Evolutionary conservation across 2,888 invertebrate species (phyloP), one percentile per base, ranked within the genome.

Genomic region (Perizoma flavofasciatum): DNA sequence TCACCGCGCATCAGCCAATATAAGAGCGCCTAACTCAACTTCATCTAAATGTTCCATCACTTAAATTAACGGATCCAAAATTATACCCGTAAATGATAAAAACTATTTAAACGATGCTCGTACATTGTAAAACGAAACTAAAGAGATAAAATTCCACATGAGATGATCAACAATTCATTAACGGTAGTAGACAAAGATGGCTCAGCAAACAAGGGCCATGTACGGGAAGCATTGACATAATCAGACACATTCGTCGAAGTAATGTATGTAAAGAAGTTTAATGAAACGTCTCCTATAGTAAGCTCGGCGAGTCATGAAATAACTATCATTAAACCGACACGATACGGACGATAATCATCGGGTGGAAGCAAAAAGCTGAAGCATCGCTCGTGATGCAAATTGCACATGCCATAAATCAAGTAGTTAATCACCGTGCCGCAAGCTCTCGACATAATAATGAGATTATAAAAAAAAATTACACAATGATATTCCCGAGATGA

Each of bases 271-370:
- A 86, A 88, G 83, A 81, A 83, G 85, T 89, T 88, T 89, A 91
- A 91, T 89, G 85, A 87, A 88, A 88, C 87, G 87, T 89, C 86
- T 82, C 85, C 82, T 79, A 82, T 82, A 83, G 86, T 85, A 74
- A 86, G 88, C 83, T 78, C 84, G 88, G 80, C 86, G 87, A 86
- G 84, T 88, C 88, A 86, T 88, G 86, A 88, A 89, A 90, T 90
- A 84, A 91, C 90, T 86, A 89, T 89, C 87, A 92, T 92, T 92
- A 92, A 85, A 74, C 83, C 87, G 86, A 89, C 90, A 88, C 91
- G 90, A 90, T 90, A 89, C 88, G 87, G 85, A 87, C 86, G 89
- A 90, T 91, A 90, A 90, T 90, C 85, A 89, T 88, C 86, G 83
- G 79, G 78, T 85, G 70, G 82, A 81, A 77, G 89, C 85, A 90